A percentile compares a stretch with the other conserved stretches of the same genome.
phyloP scores from a whole-genome alignment of 1,140 invertebrate genomes.

The Ceratina japonica region DNA sequence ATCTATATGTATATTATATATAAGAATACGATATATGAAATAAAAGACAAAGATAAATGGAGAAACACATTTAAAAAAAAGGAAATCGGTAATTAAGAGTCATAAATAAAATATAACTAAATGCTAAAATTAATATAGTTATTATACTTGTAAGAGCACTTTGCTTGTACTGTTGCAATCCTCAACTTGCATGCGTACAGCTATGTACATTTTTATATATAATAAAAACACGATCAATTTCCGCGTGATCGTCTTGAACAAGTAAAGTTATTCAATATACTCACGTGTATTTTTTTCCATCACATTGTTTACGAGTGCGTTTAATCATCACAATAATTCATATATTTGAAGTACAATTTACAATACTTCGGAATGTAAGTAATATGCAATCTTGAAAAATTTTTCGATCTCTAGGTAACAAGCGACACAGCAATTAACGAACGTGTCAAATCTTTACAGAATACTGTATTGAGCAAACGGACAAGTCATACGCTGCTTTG shows the following conservation, averaged over 20 bases:
- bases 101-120: conserved; percentile 70
- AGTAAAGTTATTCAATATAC: conserved; percentile 65
- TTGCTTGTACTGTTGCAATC: conserved; percentile 74
- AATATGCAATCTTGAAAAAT: not conserved
- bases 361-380: not conserved
- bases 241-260: conserved; percentile 55
- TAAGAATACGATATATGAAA: conserved; percentile 60
- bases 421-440: not conserved
- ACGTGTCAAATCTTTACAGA: conserved; percentile 11
- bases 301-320: conserved; percentile 7
- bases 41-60: conserved; percentile 59
- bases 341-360: conserved; percentile 30
- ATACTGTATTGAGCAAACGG: not conserved
- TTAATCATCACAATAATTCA: not conserved
- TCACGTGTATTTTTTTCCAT: conserved; percentile 43
- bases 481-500: conserved; percentile 68
- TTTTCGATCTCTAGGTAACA: conserved; percentile 5
- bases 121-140: conserved; percentile 65
- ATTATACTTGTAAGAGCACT: conserved; percentile 72
- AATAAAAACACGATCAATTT: conserved; percentile 61
- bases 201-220: conserved; percentile 76
- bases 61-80: conserved; percentile 63
- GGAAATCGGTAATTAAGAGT: conserved; percentile 60
- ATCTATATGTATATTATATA: conserved; percentile 60
- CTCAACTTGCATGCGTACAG: conserved; percentile 74